Conservation (phyloP, 1,140 invertebrate species). For the Physella acuta region DNA sequence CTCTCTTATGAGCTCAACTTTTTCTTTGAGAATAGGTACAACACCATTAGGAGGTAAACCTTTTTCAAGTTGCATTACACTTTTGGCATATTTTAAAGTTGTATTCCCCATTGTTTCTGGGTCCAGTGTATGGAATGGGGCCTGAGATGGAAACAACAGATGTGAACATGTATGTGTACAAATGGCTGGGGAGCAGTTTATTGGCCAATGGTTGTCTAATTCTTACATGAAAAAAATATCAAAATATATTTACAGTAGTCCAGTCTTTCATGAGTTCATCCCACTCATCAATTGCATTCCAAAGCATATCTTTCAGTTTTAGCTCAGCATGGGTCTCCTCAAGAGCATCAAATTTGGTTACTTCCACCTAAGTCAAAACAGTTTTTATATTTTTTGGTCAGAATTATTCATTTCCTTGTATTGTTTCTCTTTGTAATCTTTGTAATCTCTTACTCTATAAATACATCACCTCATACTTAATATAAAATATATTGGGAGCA, state of each 20-base stretch:
- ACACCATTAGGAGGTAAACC: constrained; percentile 61
- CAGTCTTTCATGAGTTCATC: constrained; percentile 66
- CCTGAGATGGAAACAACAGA: constrained; percentile 41
- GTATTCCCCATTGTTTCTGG: constrained; percentile 72
- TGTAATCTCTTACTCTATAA: background rate
- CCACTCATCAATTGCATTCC: constrained; percentile 77
- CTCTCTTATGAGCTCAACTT: constrained; percentile 58
- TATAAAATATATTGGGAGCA: background rate
- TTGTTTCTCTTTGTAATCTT: too few relatives aligned
- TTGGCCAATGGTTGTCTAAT: background rate
- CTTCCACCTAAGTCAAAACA: constrained; percentile 67
- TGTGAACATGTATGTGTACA: too few relatives aligned
- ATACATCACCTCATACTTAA: background rate
- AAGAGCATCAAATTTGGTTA: constrained; percentile 76
- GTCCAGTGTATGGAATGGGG: constrained; percentile 69
- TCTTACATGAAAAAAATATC: background rate
- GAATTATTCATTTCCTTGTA: too few relatives aligned
- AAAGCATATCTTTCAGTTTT: constrained; percentile 75
- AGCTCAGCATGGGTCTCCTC: constrained; percentile 77
- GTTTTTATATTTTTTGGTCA: background rate
- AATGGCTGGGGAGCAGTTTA: too few relatives aligned
- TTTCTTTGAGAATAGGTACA: constrained; percentile 56
- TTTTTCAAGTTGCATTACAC: constrained; percentile 75
- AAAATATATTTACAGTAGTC: constrained; percentile 65
- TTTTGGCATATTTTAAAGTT: constrained; percentile 72